Base-by-base conservation (phyloP, 2,888 invertebrate genomes). In the Tenthredo distinguenda region DNA sequence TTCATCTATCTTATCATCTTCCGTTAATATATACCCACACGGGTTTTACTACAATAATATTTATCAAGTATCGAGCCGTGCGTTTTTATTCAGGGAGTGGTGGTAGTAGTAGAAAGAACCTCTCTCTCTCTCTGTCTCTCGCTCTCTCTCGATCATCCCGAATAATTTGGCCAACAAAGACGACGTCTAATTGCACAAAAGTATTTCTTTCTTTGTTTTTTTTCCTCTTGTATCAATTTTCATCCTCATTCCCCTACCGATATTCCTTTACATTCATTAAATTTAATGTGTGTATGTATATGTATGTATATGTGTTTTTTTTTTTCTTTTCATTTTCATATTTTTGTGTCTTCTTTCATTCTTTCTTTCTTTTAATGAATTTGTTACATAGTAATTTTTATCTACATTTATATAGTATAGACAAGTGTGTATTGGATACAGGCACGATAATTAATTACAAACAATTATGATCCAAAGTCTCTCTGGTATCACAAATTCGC, bases 361-460 rank as follows among this genome's bases (percentile, higher is more conserved):
- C 86, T 88, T 87, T 87, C 87, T 86, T 90, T 89, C 89, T 85
- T 55, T 55, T 7, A 88, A 89, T 89, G 90, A 90, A 90, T 89
- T 91, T 89, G 88, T 91, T 90, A 90, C 88, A 90, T 87, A 87
- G 84, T 89, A 74, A 34, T 87, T 86, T 87, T 89, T 90, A 90
- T 90, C 90, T 90, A 90, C 91, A 90, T 90, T 91, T 90, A 91
- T 88, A 88, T 88, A 89, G 87, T 74, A 88, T 90, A 90, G 90
- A 90, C 89, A 90, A 87, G 88, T 90, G 89, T 91, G 90, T 92
- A 91, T 91, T 90, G 92, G 90, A 92, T 92, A 92, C 92, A 92
- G 92, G 92, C 92, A 92, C 92, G 89, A 92, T 92, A 92, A 91
- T 91, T 91, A 91, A 92, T 91, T 92, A 91, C 92, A 91, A 91